A percentile compares a stretch with the other conserved stretches of the same genome.
These are phyloP conservation scores for Octodon degus DNA, from an alignment of 2,113 vertebrate species.

Conservation along the genomic window DNA sequence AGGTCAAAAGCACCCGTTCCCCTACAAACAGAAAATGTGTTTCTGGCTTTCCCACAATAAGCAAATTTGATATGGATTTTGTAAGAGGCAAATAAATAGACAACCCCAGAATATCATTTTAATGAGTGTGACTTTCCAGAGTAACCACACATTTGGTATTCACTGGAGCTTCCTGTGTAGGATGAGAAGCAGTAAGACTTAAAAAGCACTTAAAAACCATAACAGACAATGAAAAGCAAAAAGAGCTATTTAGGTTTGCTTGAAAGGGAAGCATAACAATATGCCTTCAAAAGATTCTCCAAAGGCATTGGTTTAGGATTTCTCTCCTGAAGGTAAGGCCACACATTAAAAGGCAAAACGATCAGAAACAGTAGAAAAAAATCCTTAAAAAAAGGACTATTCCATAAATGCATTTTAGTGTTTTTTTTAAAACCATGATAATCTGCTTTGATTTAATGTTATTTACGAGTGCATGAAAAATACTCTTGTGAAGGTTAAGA, in stretches of 20 bases:
- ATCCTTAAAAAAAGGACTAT: neutral
- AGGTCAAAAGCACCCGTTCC: slow-evolving; percentile 43
- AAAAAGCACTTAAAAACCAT: slow-evolving; percentile 80
- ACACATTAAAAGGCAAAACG: slow-evolving; percentile 28
- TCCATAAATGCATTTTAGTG: slow-evolving; percentile 21
- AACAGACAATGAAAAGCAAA: slow-evolving; percentile 59
- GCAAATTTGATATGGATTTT: slow-evolving; percentile 60
- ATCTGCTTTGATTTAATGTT: slow-evolving; percentile 50
- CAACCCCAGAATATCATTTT: slow-evolving; percentile 62
- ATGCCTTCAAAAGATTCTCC: slow-evolving; percentile 57
- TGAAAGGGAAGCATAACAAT: slow-evolving; percentile 44
- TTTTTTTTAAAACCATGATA: neutral
- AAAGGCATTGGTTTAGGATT: neutral
- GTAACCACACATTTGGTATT: slow-evolving; percentile 65
- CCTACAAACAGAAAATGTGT: neutral
- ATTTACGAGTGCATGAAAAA: slow-evolving; percentile 49
- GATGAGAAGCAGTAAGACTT: slow-evolving; percentile 58
- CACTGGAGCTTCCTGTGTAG: slow-evolving; percentile 67
- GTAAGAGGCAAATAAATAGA: slow-evolving; percentile 69
- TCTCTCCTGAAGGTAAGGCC: neutral
- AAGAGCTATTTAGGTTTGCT: slow-evolving; percentile 57
- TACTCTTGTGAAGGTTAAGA: neutral
- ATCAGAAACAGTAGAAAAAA: neutral
- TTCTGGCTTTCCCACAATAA: slow-evolving; percentile 67
- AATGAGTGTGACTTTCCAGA: slow-evolving; percentile 68